Percentiles rank a stretch among this genome's conserved stretches.
Conservation (phyloP, 2,797 vertebrate species). For the Chrysocyon brachyurus region DNA sequence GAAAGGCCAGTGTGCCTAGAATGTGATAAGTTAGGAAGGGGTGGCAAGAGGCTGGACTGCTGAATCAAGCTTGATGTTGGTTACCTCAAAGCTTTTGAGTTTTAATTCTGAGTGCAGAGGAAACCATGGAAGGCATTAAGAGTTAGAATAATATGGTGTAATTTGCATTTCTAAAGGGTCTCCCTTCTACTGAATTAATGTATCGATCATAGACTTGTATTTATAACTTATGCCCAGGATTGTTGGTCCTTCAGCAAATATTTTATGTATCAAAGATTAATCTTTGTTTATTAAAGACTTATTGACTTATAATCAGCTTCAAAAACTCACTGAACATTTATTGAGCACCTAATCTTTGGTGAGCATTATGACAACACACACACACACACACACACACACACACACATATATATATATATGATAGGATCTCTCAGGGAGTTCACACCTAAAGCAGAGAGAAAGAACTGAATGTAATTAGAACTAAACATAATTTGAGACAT, state of each 20-base stretch:
- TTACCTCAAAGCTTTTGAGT: not conserved
- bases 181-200: slow-evolving; percentile 1
- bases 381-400: too few relatives aligned
- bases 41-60: not conserved
- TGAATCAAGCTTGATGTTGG: not conserved
- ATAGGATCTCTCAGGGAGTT: not conserved
- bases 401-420: not conserved
- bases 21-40: not conserved
- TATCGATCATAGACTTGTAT: not conserved
- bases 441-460: not conserved
- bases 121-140: not conserved
- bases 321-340: slow-evolving; percentile 12
- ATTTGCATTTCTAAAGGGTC: slow-evolving; percentile 47
- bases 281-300: slow-evolving; percentile 39
- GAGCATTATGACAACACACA: not conserved
- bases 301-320: not conserved
- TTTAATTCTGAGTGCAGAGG: slow-evolving; percentile 31
- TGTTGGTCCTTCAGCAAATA: not conserved
- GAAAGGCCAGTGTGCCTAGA: not conserved
- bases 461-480: not conserved
- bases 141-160: not conserved
- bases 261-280: not conserved
- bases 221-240: slow-evolving; percentile 29
- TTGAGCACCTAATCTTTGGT: slow-evolving; percentile 29
- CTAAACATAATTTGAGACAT: not conserved